A percentile compares a stretch with the other conserved stretches of the same genome.
Evolutionary conservation across 2,113 vertebrate genomes (phyloP).

Genomic region (Peucedramus taeniatus): DNA sequence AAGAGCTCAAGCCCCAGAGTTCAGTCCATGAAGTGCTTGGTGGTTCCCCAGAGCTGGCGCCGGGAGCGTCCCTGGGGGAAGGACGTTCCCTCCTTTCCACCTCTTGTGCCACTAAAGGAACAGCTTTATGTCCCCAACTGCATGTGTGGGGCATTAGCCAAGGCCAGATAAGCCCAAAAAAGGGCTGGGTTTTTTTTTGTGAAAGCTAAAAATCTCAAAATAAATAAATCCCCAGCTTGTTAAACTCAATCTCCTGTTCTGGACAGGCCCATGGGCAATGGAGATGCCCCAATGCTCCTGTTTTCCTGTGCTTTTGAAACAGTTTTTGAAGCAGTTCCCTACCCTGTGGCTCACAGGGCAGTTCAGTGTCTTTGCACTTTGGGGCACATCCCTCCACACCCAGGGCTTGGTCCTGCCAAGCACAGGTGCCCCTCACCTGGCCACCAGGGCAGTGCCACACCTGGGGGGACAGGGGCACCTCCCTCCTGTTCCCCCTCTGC

Average conservation of each 20-base stretch:
- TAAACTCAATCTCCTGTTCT: background rate
- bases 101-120: background rate
- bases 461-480: background rate
- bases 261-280: background rate
- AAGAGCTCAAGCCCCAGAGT: background rate
- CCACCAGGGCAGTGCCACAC: background rate
- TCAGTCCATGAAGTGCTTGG: background rate
- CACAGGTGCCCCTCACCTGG: background rate
- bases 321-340: background rate
- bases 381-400: background rate
- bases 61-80: background rate
- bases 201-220: background rate
- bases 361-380: background rate
- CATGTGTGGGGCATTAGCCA: rapidly evolving
- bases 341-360: background rate
- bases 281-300: rapidly evolving
- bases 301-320: background rate
- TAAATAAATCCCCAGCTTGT: background rate
- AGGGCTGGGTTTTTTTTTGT: background rate
- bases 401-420: background rate
- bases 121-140: background rate
- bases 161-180: background rate
- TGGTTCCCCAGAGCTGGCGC: background rate
- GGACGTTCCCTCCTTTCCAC: background rate
- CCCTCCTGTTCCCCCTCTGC: background rate